Evolutionary conservation across 2,113 vertebrate genomes (phyloP).

Genomic region (Boleophthalmus pectinirostris): DNA sequence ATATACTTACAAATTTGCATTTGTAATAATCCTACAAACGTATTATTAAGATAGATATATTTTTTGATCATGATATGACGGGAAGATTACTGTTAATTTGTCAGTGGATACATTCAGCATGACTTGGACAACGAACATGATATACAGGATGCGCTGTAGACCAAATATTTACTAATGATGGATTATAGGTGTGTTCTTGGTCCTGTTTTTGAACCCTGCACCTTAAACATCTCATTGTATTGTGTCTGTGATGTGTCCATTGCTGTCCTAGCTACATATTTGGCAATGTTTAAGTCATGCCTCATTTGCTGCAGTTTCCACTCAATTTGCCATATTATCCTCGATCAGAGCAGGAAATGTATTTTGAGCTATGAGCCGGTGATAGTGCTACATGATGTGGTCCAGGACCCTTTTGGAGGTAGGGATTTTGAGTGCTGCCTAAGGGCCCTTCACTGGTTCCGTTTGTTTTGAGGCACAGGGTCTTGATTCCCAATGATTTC

Average conservation of each 20-base stretch:
- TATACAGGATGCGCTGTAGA: not conserved
- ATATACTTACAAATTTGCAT: not conserved
- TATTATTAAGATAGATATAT: too few relatives aligned
- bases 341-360: conserved; percentile 11
- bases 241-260: not conserved
- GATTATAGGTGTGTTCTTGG: not conserved
- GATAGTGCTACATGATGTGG: conserved; percentile 21
- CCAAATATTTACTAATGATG: not conserved
- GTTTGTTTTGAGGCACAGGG: conserved; percentile 16
- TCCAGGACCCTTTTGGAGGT: conserved; percentile 8
- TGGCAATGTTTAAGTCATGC: conserved; percentile 4
- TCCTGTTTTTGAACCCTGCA: not conserved
- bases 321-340: conserved; percentile 25
- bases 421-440: conserved; percentile 17
- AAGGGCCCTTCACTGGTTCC: conserved; percentile 11
- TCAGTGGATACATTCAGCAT: not conserved
- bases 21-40: not conserved
- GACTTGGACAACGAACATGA: not conserved
- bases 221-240: not conserved
- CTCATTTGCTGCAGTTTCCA: conserved; percentile 32
- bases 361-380: conserved; percentile 23
- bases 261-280: not conserved
- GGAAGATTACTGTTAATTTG: too few relatives aligned
- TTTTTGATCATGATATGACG: too few relatives aligned
- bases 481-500: conserved; percentile 6